Evolutionary conservation across 1,140 invertebrate genomes (phyloP).

Genomic region (Adoxophyes honmai): DNA sequence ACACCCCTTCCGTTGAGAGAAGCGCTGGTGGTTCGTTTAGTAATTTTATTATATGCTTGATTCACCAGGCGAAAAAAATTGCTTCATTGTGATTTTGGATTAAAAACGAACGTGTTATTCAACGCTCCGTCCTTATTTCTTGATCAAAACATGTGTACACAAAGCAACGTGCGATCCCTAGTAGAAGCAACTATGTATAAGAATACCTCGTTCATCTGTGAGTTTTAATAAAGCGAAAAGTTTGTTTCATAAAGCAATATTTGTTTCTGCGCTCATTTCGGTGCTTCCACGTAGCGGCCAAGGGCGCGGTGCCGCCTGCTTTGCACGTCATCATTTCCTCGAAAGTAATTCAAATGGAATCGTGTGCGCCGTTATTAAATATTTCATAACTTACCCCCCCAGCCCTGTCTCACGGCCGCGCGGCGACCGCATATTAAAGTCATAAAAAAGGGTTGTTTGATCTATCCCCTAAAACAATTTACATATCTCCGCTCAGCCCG

Average conservation of each 20-base stretch:
- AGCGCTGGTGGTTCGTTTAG: conserved; percentile 57
- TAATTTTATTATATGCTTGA: too few relatives aligned
- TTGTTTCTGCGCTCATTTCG: conserved; percentile 40
- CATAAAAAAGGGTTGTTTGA: conserved; percentile 79
- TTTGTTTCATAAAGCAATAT: conserved; percentile 35
- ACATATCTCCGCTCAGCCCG: conserved; percentile 73
- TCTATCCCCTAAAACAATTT: conserved; percentile 78
- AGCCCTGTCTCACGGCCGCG: conserved; percentile 40
- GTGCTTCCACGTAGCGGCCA: conserved; percentile 20
- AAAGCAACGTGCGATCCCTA: not conserved
- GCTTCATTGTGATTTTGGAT: too few relatives aligned
- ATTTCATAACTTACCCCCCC: conserved; percentile 74
- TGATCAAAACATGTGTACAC: not conserved
- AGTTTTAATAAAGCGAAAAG: conserved; percentile 44
- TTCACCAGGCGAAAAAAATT: too few relatives aligned
- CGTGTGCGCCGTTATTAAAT: conserved; percentile 77
- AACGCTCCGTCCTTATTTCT: too few relatives aligned
- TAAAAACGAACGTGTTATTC: too few relatives aligned
- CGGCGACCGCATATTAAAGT: conserved; percentile 76
- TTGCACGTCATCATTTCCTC: conserved; percentile 72
- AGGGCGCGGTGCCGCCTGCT: conserved; percentile 40
- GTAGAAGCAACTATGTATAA: conserved; percentile 18
- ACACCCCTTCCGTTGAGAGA: conserved; percentile 50
- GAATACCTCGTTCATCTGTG: conserved; percentile 25
- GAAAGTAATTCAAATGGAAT: conserved; percentile 77